Evolutionary conservation across 2,797 vertebrate genomes (phyloP).

Genomic region (Coendou prehensilis): DNA sequence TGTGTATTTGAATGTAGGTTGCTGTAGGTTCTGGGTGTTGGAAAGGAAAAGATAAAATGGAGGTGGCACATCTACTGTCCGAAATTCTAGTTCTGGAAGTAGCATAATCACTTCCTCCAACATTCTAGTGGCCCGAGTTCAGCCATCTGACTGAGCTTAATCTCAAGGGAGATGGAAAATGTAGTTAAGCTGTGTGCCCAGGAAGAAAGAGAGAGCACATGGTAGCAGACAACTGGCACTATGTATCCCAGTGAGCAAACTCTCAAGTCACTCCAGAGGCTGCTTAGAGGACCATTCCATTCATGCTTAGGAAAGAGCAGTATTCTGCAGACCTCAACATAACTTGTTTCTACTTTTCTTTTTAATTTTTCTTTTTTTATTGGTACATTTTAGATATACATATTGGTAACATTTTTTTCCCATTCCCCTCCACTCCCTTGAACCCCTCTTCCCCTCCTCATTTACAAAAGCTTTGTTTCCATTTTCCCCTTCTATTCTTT

Average conservation of each 20-base stretch:
- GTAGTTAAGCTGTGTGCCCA: slow-evolving; percentile 19
- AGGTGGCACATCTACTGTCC: slow-evolving; percentile 2
- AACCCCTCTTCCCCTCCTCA: neutral
- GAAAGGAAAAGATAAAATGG: neutral
- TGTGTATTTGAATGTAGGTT: neutral
- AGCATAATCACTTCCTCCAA: neutral
- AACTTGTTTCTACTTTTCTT: neutral
- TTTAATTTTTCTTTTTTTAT: neutral
- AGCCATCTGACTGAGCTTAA: slow-evolving; percentile 26
- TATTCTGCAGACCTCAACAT: neutral
- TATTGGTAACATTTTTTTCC: neutral
- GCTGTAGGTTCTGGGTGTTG: neutral
- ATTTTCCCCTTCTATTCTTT: neutral
- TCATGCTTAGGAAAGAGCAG: neutral
- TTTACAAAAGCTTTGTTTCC: neutral
- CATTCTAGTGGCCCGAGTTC: neutral
- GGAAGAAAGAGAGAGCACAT: slow-evolving; percentile 33
- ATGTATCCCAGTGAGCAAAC: slow-evolving; percentile 5
- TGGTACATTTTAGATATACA: neutral
- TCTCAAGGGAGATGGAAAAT: slow-evolving; percentile 57
- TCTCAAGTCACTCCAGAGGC: neutral
- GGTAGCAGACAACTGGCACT: neutral
- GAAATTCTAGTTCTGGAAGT: slow-evolving; percentile 32
- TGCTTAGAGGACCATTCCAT: neutral
- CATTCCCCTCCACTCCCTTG: neutral